Percentiles rank a stretch among this genome's conserved stretches.
phyloP scores from a whole-genome alignment of 2,888 invertebrate species.

The Acleris sparsana region DNA sequence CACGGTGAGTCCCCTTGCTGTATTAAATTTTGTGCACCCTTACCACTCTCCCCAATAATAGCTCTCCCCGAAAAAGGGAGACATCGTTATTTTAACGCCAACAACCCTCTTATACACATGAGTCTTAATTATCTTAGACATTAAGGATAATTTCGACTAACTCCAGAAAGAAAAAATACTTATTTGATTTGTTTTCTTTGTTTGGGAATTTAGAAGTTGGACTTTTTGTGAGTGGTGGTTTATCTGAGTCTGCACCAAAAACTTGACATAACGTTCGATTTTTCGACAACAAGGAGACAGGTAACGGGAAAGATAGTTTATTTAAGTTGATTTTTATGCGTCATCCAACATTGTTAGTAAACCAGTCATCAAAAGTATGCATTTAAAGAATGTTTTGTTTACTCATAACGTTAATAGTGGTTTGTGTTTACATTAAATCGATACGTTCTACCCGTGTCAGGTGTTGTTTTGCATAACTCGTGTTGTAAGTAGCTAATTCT shows the following conservation, averaged over 20 bases:
- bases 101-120: conserved; percentile 46
- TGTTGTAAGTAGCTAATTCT: conserved; percentile 28
- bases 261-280: no score
- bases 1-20: conserved; percentile 81
- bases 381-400: conserved; percentile 35
- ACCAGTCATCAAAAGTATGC: conserved; percentile 1
- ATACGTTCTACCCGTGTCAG: conserved; percentile 60
- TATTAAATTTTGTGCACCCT: conserved; percentile 73
- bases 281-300: not conserved
- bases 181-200: no score
- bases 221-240: no score
- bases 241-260: no score
- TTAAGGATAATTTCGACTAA: conserved; percentile 10
- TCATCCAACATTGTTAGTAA: not conserved
- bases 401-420: conserved; percentile 37
- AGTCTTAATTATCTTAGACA: conserved; percentile 32
- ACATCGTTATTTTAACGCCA: conserved; percentile 65
- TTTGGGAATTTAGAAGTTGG: no score
- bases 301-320: not conserved
- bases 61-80: conserved; percentile 73
- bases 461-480: conserved; percentile 61
- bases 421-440: conserved; percentile 64
- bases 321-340: not conserved
- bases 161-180: not conserved
- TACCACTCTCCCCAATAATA: conserved; percentile 72